A percentile compares a stretch with the other conserved stretches of the same genome.
phyloP scores from a whole-genome alignment of 2,797 vertebrate genomes.

The Iguana delicatissima region DNA sequence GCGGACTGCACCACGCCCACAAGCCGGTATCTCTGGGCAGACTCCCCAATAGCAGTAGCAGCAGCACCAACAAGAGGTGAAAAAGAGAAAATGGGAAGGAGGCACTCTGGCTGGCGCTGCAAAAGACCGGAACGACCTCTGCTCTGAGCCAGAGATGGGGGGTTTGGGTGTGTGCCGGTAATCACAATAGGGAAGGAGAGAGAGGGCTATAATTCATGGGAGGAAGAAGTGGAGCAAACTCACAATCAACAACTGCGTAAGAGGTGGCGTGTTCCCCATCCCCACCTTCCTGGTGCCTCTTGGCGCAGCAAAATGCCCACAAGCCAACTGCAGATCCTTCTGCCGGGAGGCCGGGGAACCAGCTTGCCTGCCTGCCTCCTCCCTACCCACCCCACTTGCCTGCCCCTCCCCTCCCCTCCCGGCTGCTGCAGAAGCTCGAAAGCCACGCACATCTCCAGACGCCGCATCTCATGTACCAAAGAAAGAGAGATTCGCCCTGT shows the following conservation, averaged over 20 bases:
- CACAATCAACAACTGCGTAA: conserved; percentile 40
- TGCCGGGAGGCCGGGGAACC: not conserved
- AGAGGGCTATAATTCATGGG: not conserved
- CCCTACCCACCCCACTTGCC: not conserved
- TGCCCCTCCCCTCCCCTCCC: not conserved
- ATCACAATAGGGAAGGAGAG: not conserved
- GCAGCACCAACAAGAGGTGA: conserved; percentile 33
- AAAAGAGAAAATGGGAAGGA: conserved; percentile 17
- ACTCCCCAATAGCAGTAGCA: conserved; percentile 65
- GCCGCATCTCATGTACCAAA: not conserved
- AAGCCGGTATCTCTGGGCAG: conserved; percentile 79
- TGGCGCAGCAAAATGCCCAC: conserved; percentile 10
- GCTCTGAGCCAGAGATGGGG: not conserved
- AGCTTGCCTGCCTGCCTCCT: not conserved
- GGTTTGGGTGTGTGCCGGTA: not conserved
- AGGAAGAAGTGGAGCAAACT: not conserved
- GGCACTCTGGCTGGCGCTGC: conserved; percentile 35
- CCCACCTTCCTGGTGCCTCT: conserved; percentile 18
- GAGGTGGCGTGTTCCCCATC: not conserved
- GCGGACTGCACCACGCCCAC: conserved; percentile 96
- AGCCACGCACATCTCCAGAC: not conserved
- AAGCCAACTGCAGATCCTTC: conserved; percentile 31
- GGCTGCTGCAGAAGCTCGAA: not conserved
- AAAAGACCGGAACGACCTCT: conserved; percentile 37
- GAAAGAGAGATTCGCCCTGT: too few relatives aligned